Evolutionary conservation across 2,888 invertebrate species (phyloP), one percentile per base, ranked within the genome.

Genomic region (Gymnosoma rotundatum): DNA sequence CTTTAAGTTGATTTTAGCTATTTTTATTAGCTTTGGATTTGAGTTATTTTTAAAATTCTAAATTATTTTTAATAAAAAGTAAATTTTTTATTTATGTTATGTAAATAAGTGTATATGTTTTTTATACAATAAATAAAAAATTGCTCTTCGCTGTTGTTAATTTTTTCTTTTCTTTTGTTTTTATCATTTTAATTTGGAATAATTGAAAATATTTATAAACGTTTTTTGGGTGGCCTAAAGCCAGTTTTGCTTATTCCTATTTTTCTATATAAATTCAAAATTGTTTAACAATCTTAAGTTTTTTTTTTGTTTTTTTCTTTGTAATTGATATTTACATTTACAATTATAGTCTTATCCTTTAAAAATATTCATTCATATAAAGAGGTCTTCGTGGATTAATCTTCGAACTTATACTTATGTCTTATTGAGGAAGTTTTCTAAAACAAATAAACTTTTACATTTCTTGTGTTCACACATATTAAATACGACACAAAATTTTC

Each of bases 1-100:
- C 89, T 90, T 89, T 89, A 89, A 89, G 89, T 90, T 88, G 83
- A 74, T 87, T 79, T 78, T 36, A 78, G 88, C 80, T 20, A 14
- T 69, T 74, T 82, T 74, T 50, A 25, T 60, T 60, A 74, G 83
- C 75, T 83, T 81, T 75, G 60, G 69, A 63, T 66, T 81, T 74
- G 56, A 61, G 60, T 60, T 86, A 86, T 10, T 87, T 38, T 64
- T 69, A 42, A 70, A 56, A 14, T 54, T 61, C 54, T 69, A 83
- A 70, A 58, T 20, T 67, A 10, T 25, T 21, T 56, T 74, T 70
- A 72, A 54, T 42, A 52, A 69, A 81, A 78, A 79, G 18, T 56
- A 66, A 6, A 25, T 48, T 64, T 66, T 66, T 66, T 79, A 42
- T 50, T 56, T 67, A 20, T 64, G 1, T 25, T 25, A 25, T 63